Evolutionary conservation across 2,797 vertebrate species (phyloP), one percentile per base, ranked within the genome.

Genomic region (Acrossocheilus wenchowensis): DNA sequence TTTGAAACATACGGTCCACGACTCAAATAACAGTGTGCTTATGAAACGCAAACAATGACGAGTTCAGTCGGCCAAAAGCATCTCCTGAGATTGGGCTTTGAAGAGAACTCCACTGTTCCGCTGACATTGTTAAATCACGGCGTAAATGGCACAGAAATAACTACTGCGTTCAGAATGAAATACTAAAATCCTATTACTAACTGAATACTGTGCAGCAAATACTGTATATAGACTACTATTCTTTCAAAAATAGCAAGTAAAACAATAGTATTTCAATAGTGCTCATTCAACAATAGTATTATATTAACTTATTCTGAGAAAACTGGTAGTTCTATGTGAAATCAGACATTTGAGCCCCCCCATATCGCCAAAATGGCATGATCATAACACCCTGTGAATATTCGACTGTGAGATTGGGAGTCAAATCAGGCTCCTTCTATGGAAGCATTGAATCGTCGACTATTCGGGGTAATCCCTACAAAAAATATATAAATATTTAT

Each of bases 1-100:
- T 92, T 92, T 92, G 92, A 93, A 94, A 93, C 91, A 92, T 90
- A 92, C 62, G 89, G 93, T 92, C 91, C 90, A 81, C 90, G 83
- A 88, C 91, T 94, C 89, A 88, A 94, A 94, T 91, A 95, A 95
- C 93, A 94, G 81, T 15, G 88, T 72, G 82, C 93, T 95, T 94
- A 95, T 95, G 94, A 95, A 95, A 96, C 82, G 90, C 92, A 94
- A 96, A 95, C 94, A 96, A 81, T 90, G 93, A 95, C 93, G 90
- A 79, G 92, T 92, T 94, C 93, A 93, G 87, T 71, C 88, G 91
- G 92, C 93, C 93, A 93, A 86, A 91, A 78, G 89, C 89, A 92
- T 92, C 92, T 93, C 93, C 93, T 91, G 91, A 94, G 93, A 78
- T 90, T 86, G 86, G 83, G 78, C 86, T 89, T 26, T n/a, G 68